Base-by-base conservation (phyloP, 2,888 invertebrate genomes). In the Sinelater perroti region DNA sequence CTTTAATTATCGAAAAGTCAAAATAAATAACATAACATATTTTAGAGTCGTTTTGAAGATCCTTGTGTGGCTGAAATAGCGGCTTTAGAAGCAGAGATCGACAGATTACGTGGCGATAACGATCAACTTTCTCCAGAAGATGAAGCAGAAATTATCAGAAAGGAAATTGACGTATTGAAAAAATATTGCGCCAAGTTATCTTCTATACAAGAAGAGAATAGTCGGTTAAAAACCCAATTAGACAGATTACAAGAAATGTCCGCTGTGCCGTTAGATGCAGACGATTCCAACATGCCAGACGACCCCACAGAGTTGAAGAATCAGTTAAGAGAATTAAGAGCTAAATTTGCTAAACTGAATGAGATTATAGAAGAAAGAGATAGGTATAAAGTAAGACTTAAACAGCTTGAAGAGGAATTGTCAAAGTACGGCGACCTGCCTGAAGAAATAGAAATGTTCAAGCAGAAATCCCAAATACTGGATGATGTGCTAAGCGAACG, bases 171-270 rank as follows among this genome's bases (percentile, higher is more conserved):
- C 38, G 68, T 72, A 2, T 54, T 75, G 17, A 77, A 75, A 58
- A 70, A 68, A 53, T 75, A 75, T 57, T 77, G 76, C 54, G 63
- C 70, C 2, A 72, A 75, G 59, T 57, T 78, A 18, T 66, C 70
- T 0, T 62, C 63, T 11, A 73, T 76, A 33, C 72, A 75, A 63
- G 67, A 71, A 33, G 75, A 77, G 56, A 77, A 76, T 54, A 46
- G 67, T 10, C 56, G 64, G 21, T 61, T 77, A 6, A 74, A 70
- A 63, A 45, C n/a, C 8, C 49, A 60, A 17, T 11, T 60, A 10
- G 45, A 42, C 8, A 35, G 33, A n/a, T 16, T 56, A 7, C 40
- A 42, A 11, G 49, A 49, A 36, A 13, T 56, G 10, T 24, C 47
- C 16, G 55, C 33, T 13, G 14, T 56, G 5, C 49, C 55, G 7